Percentiles rank a stretch among this genome's conserved stretches.
Conservation (phyloP, 2,113 vertebrate species). For the Platycercus adscitus region DNA sequence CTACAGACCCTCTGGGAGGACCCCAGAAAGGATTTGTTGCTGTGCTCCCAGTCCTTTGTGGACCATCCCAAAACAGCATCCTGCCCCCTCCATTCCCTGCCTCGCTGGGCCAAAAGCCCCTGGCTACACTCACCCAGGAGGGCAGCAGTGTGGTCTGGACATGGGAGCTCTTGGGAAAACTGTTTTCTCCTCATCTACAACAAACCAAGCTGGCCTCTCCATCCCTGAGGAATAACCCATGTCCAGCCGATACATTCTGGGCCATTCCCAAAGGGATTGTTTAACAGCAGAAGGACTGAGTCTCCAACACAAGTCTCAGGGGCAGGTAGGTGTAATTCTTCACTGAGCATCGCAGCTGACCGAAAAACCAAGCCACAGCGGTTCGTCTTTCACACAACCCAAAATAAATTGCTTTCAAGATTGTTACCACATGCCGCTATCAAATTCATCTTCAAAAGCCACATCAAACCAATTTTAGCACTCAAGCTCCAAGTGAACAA, state of each 20-base stretch:
- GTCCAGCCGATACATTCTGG: accelerated
- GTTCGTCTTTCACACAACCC: neutral
- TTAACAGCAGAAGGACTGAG: neutral
- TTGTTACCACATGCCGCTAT: neutral
- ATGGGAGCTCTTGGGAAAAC: neutral
- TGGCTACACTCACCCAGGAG: neutral
- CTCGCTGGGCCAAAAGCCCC: accelerated
- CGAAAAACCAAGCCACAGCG: neutral
- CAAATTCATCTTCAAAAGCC: neutral
- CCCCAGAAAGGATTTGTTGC: accelerated
- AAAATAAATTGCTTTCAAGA: neutral
- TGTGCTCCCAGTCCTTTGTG: neutral
- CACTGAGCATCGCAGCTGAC: accelerated
- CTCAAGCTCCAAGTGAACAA: neutral
- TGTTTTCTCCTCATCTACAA: accelerated
- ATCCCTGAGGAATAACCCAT: neutral
- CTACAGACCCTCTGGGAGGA: accelerated
- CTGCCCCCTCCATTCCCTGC: neutral
- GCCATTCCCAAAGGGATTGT: neutral
- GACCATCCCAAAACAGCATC: neutral
- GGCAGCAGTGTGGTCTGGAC: accelerated
- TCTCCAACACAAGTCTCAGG: neutral
- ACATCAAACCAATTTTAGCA: neutral
- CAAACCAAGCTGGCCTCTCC: neutral
- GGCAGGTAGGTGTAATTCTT: neutral